Conservation (phyloP, 2,888 invertebrate genomes). For the Ophion slaviceki region DNA sequence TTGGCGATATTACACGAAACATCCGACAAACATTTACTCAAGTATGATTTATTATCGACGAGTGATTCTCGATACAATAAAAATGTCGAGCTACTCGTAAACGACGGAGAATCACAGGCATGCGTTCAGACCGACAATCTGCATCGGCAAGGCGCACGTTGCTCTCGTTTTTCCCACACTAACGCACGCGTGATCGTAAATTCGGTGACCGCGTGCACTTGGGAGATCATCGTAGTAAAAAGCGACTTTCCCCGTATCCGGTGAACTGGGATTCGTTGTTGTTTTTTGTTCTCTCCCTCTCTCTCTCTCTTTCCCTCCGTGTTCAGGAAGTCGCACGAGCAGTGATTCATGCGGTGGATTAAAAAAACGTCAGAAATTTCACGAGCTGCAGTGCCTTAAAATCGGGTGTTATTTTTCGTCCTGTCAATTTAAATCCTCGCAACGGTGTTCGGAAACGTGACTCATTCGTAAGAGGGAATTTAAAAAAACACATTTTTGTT, state of each 20-base stretch:
- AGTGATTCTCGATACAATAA: not conserved
- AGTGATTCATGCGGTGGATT: not conserved
- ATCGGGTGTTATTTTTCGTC: not conserved
- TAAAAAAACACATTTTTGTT: no score
- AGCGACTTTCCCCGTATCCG: constrained; percentile 37
- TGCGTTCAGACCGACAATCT: not conserved
- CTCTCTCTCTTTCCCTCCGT: not conserved
- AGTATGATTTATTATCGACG: no score
- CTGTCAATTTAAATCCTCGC: not conserved
- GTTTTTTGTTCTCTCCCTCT: constrained; percentile 20
- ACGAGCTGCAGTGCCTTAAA: not conserved
- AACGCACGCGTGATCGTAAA: constrained; percentile 49
- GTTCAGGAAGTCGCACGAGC: not conserved
- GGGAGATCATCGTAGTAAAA: not conserved
- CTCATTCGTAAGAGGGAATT: no score
- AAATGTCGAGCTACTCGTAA: not conserved
- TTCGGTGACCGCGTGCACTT: constrained; percentile 21
- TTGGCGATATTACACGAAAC: no score
- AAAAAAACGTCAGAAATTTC: not conserved
- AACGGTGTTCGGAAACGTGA: not conserved
- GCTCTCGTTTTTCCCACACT: constrained; percentile 15
- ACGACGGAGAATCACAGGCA: not conserved
- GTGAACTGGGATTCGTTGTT: not conserved
- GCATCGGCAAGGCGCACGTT: not conserved
- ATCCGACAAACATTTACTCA: no score